These are phyloP conservation scores for Ahaetulla prasina DNA, from an alignment of 2,113 vertebrate genomes.

Conservation along the genomic window DNA sequence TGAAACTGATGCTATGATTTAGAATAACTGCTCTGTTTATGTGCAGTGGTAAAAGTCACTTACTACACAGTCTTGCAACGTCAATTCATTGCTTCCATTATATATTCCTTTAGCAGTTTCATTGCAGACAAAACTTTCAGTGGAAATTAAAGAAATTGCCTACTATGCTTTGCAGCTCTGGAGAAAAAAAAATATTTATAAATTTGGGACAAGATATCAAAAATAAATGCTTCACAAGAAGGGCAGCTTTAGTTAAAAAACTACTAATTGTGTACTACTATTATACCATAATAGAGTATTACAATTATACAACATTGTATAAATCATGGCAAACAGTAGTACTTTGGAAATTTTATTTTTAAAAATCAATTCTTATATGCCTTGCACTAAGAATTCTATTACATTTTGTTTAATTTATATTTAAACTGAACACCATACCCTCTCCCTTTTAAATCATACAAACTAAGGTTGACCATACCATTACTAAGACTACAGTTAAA, in stretches of 20 bases:
- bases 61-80: constrained; percentile 53
- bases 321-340: not conserved
- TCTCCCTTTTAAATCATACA: not conserved
- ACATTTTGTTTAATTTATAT: not conserved
- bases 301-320: not conserved
- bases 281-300: not conserved
- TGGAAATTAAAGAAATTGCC: constrained; percentile 32
- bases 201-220: not conserved
- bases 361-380: not conserved
- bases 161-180: constrained; percentile 8
- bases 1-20: constrained; percentile 66
- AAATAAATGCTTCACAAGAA: not conserved
- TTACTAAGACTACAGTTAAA: not conserved
- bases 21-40: constrained; percentile 69
- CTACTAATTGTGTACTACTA: not conserved
- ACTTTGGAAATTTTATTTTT: not conserved
- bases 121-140: constrained; percentile 16
- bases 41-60: constrained; percentile 66
- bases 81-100: constrained; percentile 50
- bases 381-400: not conserved
- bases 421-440: not conserved
- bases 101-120: constrained; percentile 20
- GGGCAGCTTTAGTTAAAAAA: not conserved
- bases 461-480: not conserved
- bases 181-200: not conserved